Evolutionary conservation across 53 echinoderm and acorn worm genomes (phyloP), one percentile per base, ranked within the genome.

Genomic region (Zoroaster sp.): DNA sequence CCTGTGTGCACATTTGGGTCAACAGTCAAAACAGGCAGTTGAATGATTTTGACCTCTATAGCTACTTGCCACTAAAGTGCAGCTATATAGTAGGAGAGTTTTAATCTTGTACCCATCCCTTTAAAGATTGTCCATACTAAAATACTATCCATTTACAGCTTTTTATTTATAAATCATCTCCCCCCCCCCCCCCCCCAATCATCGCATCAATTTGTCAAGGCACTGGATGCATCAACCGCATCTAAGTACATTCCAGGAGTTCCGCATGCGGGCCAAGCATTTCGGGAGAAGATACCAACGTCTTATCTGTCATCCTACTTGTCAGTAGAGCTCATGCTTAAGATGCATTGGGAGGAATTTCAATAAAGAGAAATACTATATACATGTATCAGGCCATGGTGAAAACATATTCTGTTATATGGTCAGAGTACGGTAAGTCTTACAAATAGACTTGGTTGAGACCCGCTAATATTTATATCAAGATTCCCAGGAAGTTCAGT

Each of bases 221-320:
- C 67, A 28, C 36, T 66, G 44, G 66, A 32, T 32, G 31, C 67
- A 42, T 43, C 45, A 14, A 28, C 44, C 55, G 18, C 55, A 78
- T 40, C 82, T 66, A 20, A 15, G 44, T 21, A 82, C 42, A 82
- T 82, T 82, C 82, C 82, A 42, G 12, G 44, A 82, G 82, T 82
- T 66, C 68, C 82, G 18, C 5, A 68, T 82, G 54, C 66, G 32
- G 66, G 66, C 82, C 66, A 66, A 59, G 68, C 68, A 82, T 67
- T 40, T 37, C 15, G 63, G 66, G 68, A 82, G 67, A 66, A 66
- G 82, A 82, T 82, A 82, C 66, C 68, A 67, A 41, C 30, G 23
- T 41, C 82, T 82, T 82, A 82, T 82, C 82, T 43, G 67, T 23
- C 63, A 59, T 59, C 28, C 63, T 59, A 59, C 63, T 59, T 59